Percentiles rank a stretch among this genome's conserved stretches.
These are phyloP conservation scores for Lasioglossum calceatum DNA, from an alignment of 2,888 invertebrate genomes.

Conservation along the genomic window DNA sequence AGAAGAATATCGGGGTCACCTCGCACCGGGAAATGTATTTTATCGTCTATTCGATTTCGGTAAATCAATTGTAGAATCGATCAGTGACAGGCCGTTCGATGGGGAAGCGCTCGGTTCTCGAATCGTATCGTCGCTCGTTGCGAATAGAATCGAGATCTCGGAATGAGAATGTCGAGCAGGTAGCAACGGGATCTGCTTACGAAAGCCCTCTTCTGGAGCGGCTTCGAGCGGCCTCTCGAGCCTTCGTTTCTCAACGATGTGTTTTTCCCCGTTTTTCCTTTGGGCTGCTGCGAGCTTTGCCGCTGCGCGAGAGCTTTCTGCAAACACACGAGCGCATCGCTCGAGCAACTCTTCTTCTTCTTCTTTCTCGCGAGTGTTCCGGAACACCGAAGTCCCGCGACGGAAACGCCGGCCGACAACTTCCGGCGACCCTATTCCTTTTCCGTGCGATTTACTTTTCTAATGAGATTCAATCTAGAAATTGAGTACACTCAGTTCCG, in stretches of 20 bases:
- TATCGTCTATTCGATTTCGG: neutral
- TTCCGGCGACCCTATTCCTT: slow-evolving; percentile 47
- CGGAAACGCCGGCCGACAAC: neutral
- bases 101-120: neutral
- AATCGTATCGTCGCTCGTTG: neutral
- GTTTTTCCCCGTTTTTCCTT: neutral
- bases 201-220: neutral
- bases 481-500: slow-evolving; percentile 56
- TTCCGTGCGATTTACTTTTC: slow-evolving; percentile 44
- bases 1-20: neutral
- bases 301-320: neutral
- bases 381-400: neutral
- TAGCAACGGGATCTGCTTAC: slow-evolving; percentile 2
- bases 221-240: neutral
- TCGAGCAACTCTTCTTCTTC: neutral
- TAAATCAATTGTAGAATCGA: neutral
- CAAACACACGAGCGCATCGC: neutral
- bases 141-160: neutral
- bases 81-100: neutral
- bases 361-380: neutral
- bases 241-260: neutral
- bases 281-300: neutral
- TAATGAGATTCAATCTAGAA: slow-evolving; percentile 68
- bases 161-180: neutral
- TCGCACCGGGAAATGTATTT: neutral